These are phyloP conservation scores for Eremophila alpestris DNA, from an alignment of 2,797 vertebrate genomes.

Conservation along the genomic window DNA sequence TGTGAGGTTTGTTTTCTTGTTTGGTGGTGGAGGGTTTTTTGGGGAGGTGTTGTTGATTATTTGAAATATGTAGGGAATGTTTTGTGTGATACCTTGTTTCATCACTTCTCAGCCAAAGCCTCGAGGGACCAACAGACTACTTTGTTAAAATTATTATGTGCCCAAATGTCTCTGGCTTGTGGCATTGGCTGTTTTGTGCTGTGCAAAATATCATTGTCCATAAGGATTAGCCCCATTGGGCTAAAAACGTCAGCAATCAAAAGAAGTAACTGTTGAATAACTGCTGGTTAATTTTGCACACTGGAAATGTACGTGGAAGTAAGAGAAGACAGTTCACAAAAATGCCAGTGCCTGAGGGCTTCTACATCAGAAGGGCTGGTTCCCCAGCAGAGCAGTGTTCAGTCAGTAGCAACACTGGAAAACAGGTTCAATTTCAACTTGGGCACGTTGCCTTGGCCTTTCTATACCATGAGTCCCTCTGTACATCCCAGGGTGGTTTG, in stretches of 20 bases:
- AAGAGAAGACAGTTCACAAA: background rate
- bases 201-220: background rate
- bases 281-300: background rate
- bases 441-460: background rate
- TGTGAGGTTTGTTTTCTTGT: background rate
- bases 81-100: background rate
- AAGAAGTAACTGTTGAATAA: background rate
- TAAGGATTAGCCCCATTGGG: background rate
- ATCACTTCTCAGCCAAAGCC: background rate
- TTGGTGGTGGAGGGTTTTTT: accelerated
- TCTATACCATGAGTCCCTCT: background rate
- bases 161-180: background rate
- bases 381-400: background rate
- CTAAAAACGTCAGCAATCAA: background rate
- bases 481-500: background rate
- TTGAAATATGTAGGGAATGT: background rate
- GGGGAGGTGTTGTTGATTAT: background rate
- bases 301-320: background rate
- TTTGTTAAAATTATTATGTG: background rate
- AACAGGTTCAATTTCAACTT: constrained; percentile 12
- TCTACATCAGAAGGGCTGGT: background rate
- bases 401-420: background rate
- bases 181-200: background rate
- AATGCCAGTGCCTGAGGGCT: background rate
- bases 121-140: background rate